A percentile compares a stretch with the other conserved stretches of the same genome.
These are phyloP conservation scores for Canis aureus DNA, from an alignment of 2,113 vertebrate species.

Conservation along the genomic window DNA sequence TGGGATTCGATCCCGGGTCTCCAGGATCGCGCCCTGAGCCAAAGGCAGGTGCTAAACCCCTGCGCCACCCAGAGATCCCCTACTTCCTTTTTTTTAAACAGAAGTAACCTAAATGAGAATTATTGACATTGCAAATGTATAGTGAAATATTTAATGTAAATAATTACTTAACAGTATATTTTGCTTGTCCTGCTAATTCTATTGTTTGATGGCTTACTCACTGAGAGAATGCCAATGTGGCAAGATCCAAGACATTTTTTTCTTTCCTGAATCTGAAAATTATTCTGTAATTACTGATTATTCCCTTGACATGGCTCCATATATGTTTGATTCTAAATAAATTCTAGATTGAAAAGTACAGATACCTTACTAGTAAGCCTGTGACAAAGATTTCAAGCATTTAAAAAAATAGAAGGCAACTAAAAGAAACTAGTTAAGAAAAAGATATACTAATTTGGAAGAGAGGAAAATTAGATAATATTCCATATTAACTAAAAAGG, in stretches of 20 bases:
- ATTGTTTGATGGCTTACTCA: background rate
- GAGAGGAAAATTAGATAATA: background rate
- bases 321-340: conserved; percentile 9
- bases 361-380: background rate
- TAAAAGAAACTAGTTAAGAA: background rate
- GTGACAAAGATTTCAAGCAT: background rate
- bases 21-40: too few species aligned
- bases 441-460: background rate
- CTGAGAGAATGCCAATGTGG: background rate
- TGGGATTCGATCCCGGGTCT: too few species aligned
- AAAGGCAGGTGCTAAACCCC: too few species aligned
- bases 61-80: too few species aligned
- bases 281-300: background rate
- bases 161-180: background rate
- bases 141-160: conserved; percentile 31
- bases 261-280: background rate
- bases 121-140: background rate
- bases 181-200: background rate
- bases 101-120: background rate
- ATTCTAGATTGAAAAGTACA: background rate
- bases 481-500: background rate
- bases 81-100: background rate
- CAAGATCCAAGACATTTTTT: background rate
- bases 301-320: background rate
- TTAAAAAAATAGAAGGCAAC: background rate